A percentile compares a stretch with the other conserved stretches of the same genome.
Evolutionary conservation across 2,797 vertebrate species (phyloP).

Genomic region (Brachymystax lenok): DNA sequence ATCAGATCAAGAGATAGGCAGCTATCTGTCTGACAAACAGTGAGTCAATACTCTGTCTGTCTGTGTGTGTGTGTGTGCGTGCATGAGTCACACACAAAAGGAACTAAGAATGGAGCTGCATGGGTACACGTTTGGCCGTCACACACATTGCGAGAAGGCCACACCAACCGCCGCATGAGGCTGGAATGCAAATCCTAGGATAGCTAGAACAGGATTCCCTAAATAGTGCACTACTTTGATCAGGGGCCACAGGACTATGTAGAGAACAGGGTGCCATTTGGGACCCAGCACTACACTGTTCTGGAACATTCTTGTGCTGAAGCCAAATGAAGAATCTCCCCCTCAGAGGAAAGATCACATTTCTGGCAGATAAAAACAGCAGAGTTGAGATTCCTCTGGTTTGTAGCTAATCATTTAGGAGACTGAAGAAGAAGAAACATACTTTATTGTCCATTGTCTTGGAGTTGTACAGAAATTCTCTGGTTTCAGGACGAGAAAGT

Average conservation of each 20-base stretch:
- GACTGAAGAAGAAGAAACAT: not conserved
- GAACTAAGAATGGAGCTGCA: constrained; percentile 25
- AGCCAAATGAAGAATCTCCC: constrained; percentile 46
- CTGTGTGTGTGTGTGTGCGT: too few relatives aligned
- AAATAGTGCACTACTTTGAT: too few relatives aligned
- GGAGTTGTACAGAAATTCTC: too few relatives aligned
- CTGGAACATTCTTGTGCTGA: constrained; percentile 47
- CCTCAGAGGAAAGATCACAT: constrained; percentile 28
- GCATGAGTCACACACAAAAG: too few relatives aligned
- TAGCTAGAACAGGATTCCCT: too few relatives aligned
- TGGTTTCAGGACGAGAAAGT: too few relatives aligned
- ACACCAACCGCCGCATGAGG: constrained; percentile 17
- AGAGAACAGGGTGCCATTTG: too few relatives aligned
- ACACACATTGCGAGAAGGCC: constrained; percentile 25
- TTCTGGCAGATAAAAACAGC: constrained; percentile 41
- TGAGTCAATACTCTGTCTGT: not conserved
- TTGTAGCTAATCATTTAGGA: constrained; percentile 32
- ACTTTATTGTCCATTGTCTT: too few relatives aligned
- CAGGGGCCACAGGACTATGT: not conserved
- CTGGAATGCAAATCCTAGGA: constrained; percentile 46
- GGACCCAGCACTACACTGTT: constrained; percentile 3
- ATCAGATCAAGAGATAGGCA: constrained; percentile 35
- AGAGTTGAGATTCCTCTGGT: constrained; percentile 40
- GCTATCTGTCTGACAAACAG: constrained; percentile 40
- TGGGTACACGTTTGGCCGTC: constrained; percentile 24